A percentile compares a stretch with the other conserved stretches of the same genome.
Conservation (phyloP, 2,113 vertebrate genomes). For the Gasterosteus nipponicus region DNA sequence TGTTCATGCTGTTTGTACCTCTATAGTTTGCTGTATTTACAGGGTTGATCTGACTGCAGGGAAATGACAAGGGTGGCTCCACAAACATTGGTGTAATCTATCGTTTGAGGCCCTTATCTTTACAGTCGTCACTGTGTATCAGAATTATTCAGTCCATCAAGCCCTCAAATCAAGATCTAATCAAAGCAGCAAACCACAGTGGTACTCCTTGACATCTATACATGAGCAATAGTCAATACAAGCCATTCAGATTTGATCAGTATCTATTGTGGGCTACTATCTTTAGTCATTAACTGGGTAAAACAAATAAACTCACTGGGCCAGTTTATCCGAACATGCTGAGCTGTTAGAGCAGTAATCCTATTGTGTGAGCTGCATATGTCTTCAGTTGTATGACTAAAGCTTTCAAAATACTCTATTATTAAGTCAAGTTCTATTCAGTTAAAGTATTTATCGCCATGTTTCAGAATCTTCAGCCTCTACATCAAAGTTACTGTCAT, state of each 20-base stretch:
- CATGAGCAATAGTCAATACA: conserved; percentile 26
- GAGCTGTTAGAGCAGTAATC: conserved; percentile 17
- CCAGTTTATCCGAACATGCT: conserved; percentile 3
- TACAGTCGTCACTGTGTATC: conserved; percentile 5
- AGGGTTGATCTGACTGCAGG: background rate
- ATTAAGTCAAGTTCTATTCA: background rate
- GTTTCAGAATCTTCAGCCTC: background rate
- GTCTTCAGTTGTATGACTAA: background rate
- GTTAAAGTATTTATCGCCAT: background rate
- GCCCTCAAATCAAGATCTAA: conserved; percentile 41
- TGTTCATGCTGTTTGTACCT: background rate
- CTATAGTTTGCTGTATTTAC: background rate
- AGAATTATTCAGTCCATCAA: conserved; percentile 10
- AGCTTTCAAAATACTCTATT: background rate
- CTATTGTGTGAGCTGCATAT: conserved; percentile 8
- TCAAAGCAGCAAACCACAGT: conserved; percentile 41
- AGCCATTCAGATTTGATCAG: conserved; percentile 37
- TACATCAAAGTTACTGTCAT: background rate
- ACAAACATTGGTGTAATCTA: background rate
- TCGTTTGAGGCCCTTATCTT: conserved; percentile 17
- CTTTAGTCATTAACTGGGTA: conserved; percentile 2
- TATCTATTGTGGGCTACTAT: conserved; percentile 8
- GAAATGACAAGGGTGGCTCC: background rate
- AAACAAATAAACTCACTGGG: conserved; percentile 21
- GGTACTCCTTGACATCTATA: conserved; percentile 30